A percentile compares a stretch with the other conserved stretches of the same genome.
Evolutionary conservation across 2,888 invertebrate species (phyloP).

Genomic region (Vesta saturnalis): DNA sequence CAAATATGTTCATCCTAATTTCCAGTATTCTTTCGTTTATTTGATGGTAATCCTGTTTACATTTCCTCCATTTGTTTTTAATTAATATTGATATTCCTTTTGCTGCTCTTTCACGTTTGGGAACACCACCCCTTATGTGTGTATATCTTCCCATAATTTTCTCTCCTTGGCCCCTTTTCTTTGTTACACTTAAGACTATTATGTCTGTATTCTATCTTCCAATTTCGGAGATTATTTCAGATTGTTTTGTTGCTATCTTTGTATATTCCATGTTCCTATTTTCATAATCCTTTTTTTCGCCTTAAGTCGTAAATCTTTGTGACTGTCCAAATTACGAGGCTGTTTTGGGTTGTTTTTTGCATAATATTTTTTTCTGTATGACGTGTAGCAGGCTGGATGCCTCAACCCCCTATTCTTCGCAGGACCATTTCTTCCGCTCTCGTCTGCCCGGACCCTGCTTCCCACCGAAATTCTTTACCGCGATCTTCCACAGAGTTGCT

Average conservation of each 20-base stretch:
- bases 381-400: neutral
- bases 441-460: neutral
- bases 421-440: neutral
- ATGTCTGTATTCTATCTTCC: neutral
- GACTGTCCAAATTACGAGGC: neutral
- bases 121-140: neutral
- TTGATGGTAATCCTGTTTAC: neutral
- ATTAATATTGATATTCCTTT: neutral
- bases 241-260: neutral
- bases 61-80: neutral
- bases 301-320: neutral
- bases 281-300: neutral
- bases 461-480: neutral
- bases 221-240: neutral
- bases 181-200: neutral
- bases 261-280: neutral
- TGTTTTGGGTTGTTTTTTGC: too few relatives aligned
- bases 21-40: neutral
- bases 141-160: neutral
- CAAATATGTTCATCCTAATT: neutral
- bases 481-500: neutral
- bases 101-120: neutral
- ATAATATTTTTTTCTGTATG: neutral
- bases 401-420: too few relatives aligned
- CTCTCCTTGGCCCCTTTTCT: neutral